Percentiles rank a stretch among this genome's conserved stretches.
Evolutionary conservation across 2,797 vertebrate genomes (phyloP).

Genomic region (Danio jaintianensis): DNA sequence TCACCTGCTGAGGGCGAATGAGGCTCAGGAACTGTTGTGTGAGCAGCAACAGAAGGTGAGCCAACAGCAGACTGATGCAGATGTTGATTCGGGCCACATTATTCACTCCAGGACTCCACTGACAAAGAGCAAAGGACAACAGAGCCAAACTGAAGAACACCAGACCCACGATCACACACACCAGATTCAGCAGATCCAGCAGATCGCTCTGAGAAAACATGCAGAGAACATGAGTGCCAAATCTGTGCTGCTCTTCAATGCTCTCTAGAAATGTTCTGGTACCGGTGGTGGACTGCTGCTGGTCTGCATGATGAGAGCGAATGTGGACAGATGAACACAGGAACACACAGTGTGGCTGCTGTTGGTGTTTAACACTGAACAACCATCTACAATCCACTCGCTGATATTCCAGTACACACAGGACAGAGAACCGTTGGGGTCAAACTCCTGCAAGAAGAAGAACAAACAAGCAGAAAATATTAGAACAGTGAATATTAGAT

Average conservation of each 20-base stretch:
- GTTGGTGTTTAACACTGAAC: conserved; percentile 59
- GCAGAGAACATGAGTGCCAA: not conserved
- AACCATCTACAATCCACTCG: conserved; percentile 72
- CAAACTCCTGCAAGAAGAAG: not conserved
- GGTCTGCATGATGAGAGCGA: conserved; percentile 76
- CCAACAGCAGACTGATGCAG: conserved; percentile 67
- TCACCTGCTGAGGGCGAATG: conserved; percentile 51
- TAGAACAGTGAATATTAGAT: not conserved
- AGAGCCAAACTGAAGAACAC: conserved; percentile 73
- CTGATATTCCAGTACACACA: conserved; percentile 75
- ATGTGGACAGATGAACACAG: conserved; percentile 77
- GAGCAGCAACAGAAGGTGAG: conserved; percentile 73
- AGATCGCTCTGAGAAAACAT: conserved; percentile 43
- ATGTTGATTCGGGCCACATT: conserved; percentile 78
- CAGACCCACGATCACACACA: conserved; percentile 70
- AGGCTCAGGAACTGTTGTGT: conserved; percentile 60
- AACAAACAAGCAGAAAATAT: not conserved
- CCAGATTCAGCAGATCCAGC: conserved; percentile 67
- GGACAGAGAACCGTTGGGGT: conserved; percentile 43
- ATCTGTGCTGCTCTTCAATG: not conserved
- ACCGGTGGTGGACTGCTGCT: conserved; percentile 20
- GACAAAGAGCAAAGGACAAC: conserved; percentile 75
- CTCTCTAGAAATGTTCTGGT: not conserved
- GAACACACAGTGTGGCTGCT: conserved; percentile 73
- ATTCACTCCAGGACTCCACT: conserved; percentile 78